These are phyloP conservation scores for Melinaea menophilus DNA, from an alignment of 2,888 invertebrate species.

Conservation along the genomic window DNA sequence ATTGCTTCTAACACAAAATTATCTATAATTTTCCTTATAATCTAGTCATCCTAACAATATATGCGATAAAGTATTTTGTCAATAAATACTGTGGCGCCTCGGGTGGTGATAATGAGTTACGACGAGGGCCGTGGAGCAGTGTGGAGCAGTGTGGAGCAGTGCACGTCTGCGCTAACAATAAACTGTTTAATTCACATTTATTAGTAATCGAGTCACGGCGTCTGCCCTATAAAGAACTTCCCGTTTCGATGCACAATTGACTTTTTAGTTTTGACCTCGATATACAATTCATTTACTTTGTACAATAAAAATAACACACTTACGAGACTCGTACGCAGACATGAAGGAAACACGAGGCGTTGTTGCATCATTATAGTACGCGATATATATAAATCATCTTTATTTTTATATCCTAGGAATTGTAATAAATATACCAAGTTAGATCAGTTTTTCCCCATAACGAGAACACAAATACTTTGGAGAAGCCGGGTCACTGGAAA, in stretches of 20 bases:
- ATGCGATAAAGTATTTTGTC: slow-evolving; percentile 7
- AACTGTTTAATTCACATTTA: slow-evolving; percentile 38
- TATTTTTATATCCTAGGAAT: not conserved
- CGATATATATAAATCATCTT: not conserved
- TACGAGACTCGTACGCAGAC: not conserved
- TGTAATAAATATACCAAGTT: not conserved
- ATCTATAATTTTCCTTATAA: not conserved
- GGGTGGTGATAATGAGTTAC: slow-evolving; percentile 25
- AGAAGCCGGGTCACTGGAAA: slow-evolving; percentile 28
- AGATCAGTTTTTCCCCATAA: slow-evolving; percentile 11
- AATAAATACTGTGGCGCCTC: slow-evolving; percentile 15
- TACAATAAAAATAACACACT: slow-evolving; percentile 4
- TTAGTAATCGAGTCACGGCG: slow-evolving; percentile 48
- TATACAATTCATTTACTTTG: slow-evolving; percentile 28
- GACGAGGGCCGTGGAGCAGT: slow-evolving; percentile 22
- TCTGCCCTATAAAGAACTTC: slow-evolving; percentile 52
- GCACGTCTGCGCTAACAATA: slow-evolving; percentile 32
- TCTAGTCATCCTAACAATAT: not conserved
- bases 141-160: slow-evolving; percentile 26
- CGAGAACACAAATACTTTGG: slow-evolving; percentile 9
- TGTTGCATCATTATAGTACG: not conserved
- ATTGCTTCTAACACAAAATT: not conserved
- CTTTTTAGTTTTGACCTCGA: slow-evolving; percentile 46
- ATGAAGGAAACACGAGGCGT: not conserved
- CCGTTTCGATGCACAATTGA: slow-evolving; percentile 53